phyloP scores from a whole-genome alignment of 1,140 invertebrate species.

The Drosophila bipectinata region DNA sequence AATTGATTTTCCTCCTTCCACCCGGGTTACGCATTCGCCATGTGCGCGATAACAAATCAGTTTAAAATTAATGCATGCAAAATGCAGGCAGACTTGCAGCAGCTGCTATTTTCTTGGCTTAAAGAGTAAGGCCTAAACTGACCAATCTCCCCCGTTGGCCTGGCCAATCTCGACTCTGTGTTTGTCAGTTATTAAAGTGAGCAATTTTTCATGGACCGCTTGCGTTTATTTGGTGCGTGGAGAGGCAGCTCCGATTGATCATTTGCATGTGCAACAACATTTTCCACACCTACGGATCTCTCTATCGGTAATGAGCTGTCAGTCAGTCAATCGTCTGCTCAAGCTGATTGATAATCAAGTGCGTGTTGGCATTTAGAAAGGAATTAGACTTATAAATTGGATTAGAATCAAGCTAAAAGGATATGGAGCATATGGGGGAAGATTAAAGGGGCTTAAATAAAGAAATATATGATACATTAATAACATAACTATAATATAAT shows the following conservation, averaged over 20 bases:
- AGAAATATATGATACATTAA: neutral
- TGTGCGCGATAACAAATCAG: slow-evolving; percentile 71
- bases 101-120: slow-evolving; percentile 28
- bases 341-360: slow-evolving; percentile 72
- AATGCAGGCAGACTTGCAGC: slow-evolving; percentile 54
- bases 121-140: slow-evolving; percentile 1
- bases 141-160: slow-evolving; percentile 38
- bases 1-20: slow-evolving; percentile 60
- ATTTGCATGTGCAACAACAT: slow-evolving; percentile 58
- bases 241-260: slow-evolving; percentile 36
- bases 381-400: slow-evolving; percentile 37
- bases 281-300: slow-evolving; percentile 69
- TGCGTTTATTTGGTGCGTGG: slow-evolving; percentile 34
- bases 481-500: too few species aligned
- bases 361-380: slow-evolving; percentile 67
- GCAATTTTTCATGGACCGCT: slow-evolving; percentile 64
- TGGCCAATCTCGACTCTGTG: slow-evolving; percentile 40
- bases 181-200: slow-evolving; percentile 71
- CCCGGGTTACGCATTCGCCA: slow-evolving; percentile 68
- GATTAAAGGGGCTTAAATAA: neutral
- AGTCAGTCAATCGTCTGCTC: slow-evolving; percentile 56
- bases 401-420: slow-evolving; percentile 3
- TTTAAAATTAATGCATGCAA: slow-evolving; percentile 66
- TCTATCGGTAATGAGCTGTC: slow-evolving; percentile 62
- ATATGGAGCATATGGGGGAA: neutral